A percentile compares a stretch with the other conserved stretches of the same genome.
Conservation (phyloP, 92 coral and sea anemone genomes). For the Galaxea fascicularis region DNA sequence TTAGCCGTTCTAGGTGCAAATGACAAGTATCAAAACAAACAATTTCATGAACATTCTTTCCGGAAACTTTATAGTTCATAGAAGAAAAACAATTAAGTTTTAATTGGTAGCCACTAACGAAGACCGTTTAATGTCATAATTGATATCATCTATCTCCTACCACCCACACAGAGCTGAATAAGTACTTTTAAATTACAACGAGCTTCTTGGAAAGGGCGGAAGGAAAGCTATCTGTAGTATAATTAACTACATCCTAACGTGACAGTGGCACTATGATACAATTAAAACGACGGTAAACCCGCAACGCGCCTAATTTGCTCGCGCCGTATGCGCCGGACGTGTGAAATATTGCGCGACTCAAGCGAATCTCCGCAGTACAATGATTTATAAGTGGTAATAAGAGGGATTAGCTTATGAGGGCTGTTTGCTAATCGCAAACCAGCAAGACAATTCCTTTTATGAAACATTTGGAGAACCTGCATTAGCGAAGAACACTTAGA, state of each 20-base stretch:
- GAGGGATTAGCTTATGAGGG: constrained; percentile 52
- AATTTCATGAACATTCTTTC: constrained; percentile 21
- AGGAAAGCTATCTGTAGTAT: constrained; percentile 18
- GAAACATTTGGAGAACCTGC: constrained; percentile 23
- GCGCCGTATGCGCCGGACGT: constrained; percentile 26
- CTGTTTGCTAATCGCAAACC: constrained; percentile 42
- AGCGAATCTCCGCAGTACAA: constrained; percentile 42
- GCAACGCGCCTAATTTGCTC: constrained; percentile 24
- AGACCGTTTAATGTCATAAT: constrained; percentile 39
- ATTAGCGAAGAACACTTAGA: neutral
- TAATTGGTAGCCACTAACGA: constrained; percentile 39
- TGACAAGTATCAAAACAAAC: constrained; percentile 3
- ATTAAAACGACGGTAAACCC: constrained; percentile 35
- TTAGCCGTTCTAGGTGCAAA: neutral
- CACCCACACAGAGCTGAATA: constrained; percentile 48
- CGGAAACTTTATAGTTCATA: constrained; percentile 18
- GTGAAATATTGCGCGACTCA: constrained; percentile 20
- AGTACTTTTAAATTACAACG: constrained; percentile 37
- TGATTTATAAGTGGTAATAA: constrained; percentile 49
- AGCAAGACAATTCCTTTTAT: constrained; percentile 27
- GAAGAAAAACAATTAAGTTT: constrained; percentile 30
- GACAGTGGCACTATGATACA: constrained; percentile 6
- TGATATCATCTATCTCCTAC: constrained; percentile 26
- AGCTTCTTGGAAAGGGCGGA: constrained; percentile 21
- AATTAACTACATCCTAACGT: neutral